Conservation (phyloP, 2,797 vertebrate species). For the Austrolebias charrua region DNA sequence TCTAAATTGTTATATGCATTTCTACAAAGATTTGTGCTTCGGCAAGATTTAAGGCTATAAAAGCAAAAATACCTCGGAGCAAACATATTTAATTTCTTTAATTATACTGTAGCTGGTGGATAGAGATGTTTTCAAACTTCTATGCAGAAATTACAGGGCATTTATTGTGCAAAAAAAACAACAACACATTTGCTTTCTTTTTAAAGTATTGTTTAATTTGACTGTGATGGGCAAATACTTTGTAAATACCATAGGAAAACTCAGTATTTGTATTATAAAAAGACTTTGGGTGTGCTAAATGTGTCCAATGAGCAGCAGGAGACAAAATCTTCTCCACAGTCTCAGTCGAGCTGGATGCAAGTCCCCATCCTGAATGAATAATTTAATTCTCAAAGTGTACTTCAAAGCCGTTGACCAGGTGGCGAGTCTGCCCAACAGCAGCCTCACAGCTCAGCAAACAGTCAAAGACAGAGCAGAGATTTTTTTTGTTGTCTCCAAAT, state of each 20-base stretch:
- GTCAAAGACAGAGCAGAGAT: constrained; percentile 90
- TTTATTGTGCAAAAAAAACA: no score
- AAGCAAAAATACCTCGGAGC: no score
- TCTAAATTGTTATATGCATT: no score
- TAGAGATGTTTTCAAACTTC: no score
- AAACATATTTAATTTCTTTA: no score
- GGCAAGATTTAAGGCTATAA: no score
- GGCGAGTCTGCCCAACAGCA: constrained; percentile 83
- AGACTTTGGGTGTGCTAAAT: constrained; percentile 84
- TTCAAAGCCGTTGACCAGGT: constrained; percentile 92
- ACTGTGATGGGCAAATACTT: constrained; percentile 71
- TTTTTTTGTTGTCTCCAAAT: constrained; percentile 92
- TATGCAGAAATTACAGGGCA: no score
- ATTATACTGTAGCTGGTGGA: no score
- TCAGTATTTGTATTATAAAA: constrained; percentile 86
- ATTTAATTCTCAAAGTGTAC: constrained; percentile 97
- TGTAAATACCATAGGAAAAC: no score
- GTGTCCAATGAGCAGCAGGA: constrained; percentile 86
- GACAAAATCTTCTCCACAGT: constrained; percentile 85
- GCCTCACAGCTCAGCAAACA: constrained; percentile 87
- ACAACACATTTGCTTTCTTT: constrained; percentile 10
- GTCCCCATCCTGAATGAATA: constrained; percentile 93
- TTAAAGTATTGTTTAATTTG: constrained; percentile 67
- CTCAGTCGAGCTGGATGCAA: constrained; percentile 62
- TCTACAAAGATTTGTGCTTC: no score